Conservation (phyloP, 2,888 invertebrate genomes). For the Drosophila recens region DNA sequence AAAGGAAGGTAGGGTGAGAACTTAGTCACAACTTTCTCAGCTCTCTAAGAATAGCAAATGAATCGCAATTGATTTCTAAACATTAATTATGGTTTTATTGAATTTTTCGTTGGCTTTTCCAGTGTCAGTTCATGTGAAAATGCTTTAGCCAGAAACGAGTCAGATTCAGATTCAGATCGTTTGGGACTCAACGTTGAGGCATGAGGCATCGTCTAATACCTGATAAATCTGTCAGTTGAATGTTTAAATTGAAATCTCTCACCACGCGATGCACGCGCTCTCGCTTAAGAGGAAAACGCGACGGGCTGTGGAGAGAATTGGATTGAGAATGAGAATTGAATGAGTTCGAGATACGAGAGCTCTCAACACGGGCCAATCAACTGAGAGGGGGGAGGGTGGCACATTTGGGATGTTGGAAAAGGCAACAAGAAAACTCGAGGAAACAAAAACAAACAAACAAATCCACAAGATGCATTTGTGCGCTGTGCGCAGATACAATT, state of each 20-base stretch:
- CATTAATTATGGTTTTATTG: constrained; percentile 57
- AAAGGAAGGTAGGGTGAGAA: no score
- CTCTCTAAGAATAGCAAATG: neutral
- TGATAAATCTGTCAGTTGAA: constrained; percentile 84
- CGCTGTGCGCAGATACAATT: constrained; percentile 75
- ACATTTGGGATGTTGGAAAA: constrained; percentile 25
- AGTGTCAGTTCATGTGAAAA: neutral
- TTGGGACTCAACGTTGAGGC: constrained; percentile 59
- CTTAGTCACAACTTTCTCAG: neutral
- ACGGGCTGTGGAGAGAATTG: constrained; percentile 23
- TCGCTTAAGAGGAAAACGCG: constrained; percentile 41
- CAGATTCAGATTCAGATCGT: neutral
- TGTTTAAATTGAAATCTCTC: constrained; percentile 82
- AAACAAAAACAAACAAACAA: constrained; percentile 47
- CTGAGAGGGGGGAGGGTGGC: neutral
- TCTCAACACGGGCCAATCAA: constrained; percentile 61
- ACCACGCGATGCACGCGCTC: constrained; percentile 61
- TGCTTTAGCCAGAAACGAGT: neutral
- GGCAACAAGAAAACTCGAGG: constrained; percentile 12
- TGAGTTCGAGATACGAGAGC: constrained; percentile 23
- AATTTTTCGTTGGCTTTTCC: constrained; percentile 10
- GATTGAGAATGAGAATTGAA: neutral
- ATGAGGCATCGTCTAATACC: constrained; percentile 79
- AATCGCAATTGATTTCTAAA: constrained; percentile 21
- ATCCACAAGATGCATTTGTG: constrained; percentile 77